These are phyloP conservation scores for Aphidoletes aphidimyza DNA, from an alignment of 2,888 invertebrate genomes.

Conservation along the genomic window DNA sequence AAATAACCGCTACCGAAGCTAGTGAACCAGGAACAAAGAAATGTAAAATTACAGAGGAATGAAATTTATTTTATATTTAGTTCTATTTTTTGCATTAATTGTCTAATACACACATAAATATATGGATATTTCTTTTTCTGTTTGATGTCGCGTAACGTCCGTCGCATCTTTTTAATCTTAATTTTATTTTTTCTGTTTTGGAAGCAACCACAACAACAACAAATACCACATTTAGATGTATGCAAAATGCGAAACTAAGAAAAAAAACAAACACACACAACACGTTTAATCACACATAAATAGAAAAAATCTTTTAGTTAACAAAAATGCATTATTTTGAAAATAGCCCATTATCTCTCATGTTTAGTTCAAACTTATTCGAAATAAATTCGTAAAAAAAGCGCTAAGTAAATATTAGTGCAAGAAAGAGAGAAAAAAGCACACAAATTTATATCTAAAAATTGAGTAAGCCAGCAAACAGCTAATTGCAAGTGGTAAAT, in stretches of 20 bases:
- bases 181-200: no score
- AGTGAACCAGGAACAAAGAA: conserved; percentile 65
- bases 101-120: conserved; percentile 35
- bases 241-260: not conserved
- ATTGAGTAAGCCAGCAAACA: not conserved
- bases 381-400: not conserved
- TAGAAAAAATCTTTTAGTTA: not conserved
- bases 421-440: not conserved
- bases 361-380: not conserved
- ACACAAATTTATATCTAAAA: not conserved
- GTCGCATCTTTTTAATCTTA: conserved; percentile 38
- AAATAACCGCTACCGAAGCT: conserved; percentile 58
- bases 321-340: no score
- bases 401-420: not conserved
- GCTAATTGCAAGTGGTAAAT: conserved; percentile 12
- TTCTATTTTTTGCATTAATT: conserved; percentile 45
- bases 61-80: conserved; percentile 52
- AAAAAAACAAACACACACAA: not conserved
- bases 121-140: not conserved
- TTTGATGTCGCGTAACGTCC: conserved; percentile 51
- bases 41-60: conserved; percentile 57
- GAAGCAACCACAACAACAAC: not conserved
- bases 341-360: not conserved
- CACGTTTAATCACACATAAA: not conserved
- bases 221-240: conserved; percentile 21